Evolutionary conservation across 2,797 vertebrate species (phyloP), one percentile per base, ranked within the genome.

Genomic region (Varecia variegata): DNA sequence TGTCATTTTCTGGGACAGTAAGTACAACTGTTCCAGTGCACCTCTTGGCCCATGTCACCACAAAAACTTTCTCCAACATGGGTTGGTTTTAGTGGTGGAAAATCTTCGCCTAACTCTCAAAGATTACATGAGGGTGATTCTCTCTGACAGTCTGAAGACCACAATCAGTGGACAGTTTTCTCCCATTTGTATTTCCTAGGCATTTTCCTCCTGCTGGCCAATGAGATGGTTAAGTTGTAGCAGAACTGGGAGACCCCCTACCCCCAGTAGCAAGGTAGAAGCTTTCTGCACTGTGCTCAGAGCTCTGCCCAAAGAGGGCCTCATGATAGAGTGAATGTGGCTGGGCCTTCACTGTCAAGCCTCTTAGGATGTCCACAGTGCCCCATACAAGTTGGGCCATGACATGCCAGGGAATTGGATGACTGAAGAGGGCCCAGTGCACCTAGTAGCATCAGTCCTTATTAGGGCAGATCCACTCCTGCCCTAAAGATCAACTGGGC

Each of bases 11-110:
- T n/a, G 45, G 38, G 71, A 68, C 23, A 79, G 38, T 20, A 74
- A 62, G 32, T 70, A 40, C 45, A 89, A 76, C 13, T 27, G 21
- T 73, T 58, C 25, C 14, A 32, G 60, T 5, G 13, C 5, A 30
- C 56, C 43, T 45, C 38, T 94, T 60, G 47, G n/a, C 18, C 71
- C 23, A 13, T 65, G 38, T 21, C 47, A 84, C 38, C 32, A 93
- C 23, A 73, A 1, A 38, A 23, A 67, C 38, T 56, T 40, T 85
- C n/a, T 71, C 65, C 47, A n/a, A 5, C 20, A 54, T n/a, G 73
- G 15, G 25, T 62, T 79, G n/a, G 45, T 65, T 96, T 96, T 23
- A 79, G 77, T n/a, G 43, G n/a, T 82, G 88, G 30, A 74, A 81
- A 30, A 80, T 52, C 27, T 23, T 79, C 40, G 68, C 56, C 50